Evolutionary conservation across 2,797 vertebrate species (phyloP), one percentile per base, ranked within the genome.

Genomic region (Acestrorhynchus altus): DNA sequence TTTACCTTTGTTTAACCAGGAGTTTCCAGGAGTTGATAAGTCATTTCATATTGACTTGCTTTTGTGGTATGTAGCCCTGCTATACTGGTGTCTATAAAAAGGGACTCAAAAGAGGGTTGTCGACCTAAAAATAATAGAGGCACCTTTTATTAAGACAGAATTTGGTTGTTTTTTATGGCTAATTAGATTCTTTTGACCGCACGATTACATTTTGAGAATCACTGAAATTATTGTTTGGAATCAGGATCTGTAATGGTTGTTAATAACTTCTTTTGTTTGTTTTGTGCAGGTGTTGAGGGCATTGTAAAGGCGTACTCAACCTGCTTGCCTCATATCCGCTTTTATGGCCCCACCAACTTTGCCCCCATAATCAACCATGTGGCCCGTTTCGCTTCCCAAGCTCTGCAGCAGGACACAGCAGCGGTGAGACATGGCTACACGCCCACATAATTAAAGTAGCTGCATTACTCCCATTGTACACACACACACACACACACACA

Each of bases 281-380:
- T 24, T 4, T 83, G 10, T 78, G 9, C 24, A 99, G 98, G 98
- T 39, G 97, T 99, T 83, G 97, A 98, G 39, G 98, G 98, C 24
- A 99, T 99, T 1, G 96, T 95, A 69, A 90, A 96, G 88, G 97
- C 98, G 0, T 99, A 99, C 89, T 97, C 96, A 0, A 89, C 94
- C 82, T 99, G 97, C 81, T 92, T 99, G 80, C 97, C 98, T 80
- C 97, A 98, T 84, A 95, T 99, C 76, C 97, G 97, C 72, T 98
- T 99, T 90, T 99, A 99, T 0, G 98, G 98, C 16, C 98, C 98
- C 52, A 99, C 98, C 60, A 99, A 99, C 87, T 99, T 99, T 80
- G 92, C 97, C 72, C 97, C 98, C 18, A 99, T 99, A 66, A 90
- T 99, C 90, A 99, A 94, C 89, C 98, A 99, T 0, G 98, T 99